These are phyloP conservation scores for Apis florea DNA, from an alignment of 1,140 invertebrate genomes.

Conservation along the genomic window DNA sequence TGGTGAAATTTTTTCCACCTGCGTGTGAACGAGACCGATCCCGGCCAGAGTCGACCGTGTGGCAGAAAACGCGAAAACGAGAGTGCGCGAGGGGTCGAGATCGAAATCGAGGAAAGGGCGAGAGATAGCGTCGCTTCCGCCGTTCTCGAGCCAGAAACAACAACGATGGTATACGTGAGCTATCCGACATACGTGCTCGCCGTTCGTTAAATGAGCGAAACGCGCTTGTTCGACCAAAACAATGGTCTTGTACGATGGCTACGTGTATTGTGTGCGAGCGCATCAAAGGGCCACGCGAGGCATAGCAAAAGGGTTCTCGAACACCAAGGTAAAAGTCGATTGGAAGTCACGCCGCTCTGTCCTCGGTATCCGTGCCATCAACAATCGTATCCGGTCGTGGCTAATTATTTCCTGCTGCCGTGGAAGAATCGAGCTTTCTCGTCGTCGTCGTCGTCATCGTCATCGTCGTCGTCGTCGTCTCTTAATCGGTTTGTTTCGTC, in stretches of 20 bases:
- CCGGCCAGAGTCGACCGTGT: too few relatives aligned
- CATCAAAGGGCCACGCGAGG: slow-evolving; percentile 41
- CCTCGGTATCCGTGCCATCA: slow-evolving; percentile 43
- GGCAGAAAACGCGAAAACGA: not conserved
- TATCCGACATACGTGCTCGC: slow-evolving; percentile 54
- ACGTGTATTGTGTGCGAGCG: slow-evolving; percentile 58
- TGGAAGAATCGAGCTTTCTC: slow-evolving; percentile 25
- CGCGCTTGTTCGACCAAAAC: slow-evolving; percentile 49
- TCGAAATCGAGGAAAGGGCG: not conserved
- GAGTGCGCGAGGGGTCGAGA: not conserved
- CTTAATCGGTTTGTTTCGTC: not conserved
- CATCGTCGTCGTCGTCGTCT: too few relatives aligned
- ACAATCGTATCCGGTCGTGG: slow-evolving; percentile 67
- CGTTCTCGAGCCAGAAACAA: slow-evolving; percentile 40
- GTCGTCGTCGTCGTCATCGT: too few relatives aligned
- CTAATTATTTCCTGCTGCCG: slow-evolving; percentile 70
- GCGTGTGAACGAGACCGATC: not conserved
- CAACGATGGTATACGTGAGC: slow-evolving; percentile 43
- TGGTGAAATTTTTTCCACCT: not conserved
- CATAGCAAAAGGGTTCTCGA: slow-evolving; percentile 55
- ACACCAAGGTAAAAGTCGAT: slow-evolving; percentile 18
- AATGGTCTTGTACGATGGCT: slow-evolving; percentile 53
- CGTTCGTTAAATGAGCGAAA: slow-evolving; percentile 55
- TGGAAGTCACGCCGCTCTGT: slow-evolving; percentile 27
- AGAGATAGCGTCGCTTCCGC: slow-evolving; percentile 48